These are phyloP conservation scores for Torymus tubicola DNA, from an alignment of 2,888 invertebrate species.

Conservation along the genomic window DNA sequence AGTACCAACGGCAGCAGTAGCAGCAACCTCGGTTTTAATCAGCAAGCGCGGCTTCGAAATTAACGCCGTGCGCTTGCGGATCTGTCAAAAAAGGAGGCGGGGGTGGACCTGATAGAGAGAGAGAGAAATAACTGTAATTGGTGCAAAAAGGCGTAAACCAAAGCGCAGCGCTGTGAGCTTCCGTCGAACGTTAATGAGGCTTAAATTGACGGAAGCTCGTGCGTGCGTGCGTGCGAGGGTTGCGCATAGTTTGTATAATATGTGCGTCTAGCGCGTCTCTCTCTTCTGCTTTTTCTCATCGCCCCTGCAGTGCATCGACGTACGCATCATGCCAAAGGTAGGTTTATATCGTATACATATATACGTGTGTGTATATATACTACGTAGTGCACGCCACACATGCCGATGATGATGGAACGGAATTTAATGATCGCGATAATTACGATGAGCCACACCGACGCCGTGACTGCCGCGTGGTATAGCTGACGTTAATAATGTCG, in stretches of 20 bases:
- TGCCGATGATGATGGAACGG: slow-evolving; percentile 37
- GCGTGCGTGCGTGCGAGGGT: background rate
- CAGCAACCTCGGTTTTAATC: slow-evolving; percentile 25
- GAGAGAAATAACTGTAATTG: slow-evolving; percentile 27
- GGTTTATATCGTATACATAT: background rate
- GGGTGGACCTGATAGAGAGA: background rate
- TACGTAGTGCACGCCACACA: background rate
- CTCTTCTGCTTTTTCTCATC: slow-evolving; percentile 12
- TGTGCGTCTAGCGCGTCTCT: background rate
- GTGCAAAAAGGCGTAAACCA: slow-evolving; percentile 25
- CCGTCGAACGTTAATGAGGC: slow-evolving; percentile 38
- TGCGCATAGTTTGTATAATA: background rate
- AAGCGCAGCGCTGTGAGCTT: background rate
- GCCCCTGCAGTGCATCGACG: background rate
- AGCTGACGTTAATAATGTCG: slow-evolving; percentile 26
- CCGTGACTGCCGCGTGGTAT: no score
- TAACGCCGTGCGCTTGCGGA: background rate
- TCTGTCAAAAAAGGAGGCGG: slow-evolving; percentile 5
- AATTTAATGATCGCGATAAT: slow-evolving; percentile 53
- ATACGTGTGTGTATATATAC: no score
- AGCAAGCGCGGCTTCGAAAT: slow-evolving; percentile 1
- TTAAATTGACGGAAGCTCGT: slow-evolving; percentile 26
- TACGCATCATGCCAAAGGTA: background rate
- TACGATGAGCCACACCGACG: slow-evolving; percentile 23
- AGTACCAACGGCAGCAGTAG: no score